Percentiles rank a stretch among this genome's conserved stretches.
Conservation (phyloP, 2,113 vertebrate genomes). For the Abramis brama region DNA sequence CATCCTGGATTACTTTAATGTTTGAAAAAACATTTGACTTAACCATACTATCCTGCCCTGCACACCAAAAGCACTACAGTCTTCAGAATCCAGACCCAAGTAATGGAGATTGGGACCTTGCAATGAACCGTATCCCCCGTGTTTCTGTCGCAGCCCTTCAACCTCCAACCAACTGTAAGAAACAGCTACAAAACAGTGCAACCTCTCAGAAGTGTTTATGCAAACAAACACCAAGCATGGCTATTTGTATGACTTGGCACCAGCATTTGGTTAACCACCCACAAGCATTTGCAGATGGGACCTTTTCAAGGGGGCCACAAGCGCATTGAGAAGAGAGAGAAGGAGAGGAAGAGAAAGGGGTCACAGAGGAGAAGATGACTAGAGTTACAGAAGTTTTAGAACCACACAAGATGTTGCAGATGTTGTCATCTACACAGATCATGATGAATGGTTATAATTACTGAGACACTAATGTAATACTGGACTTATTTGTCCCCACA, state of each 20-base stretch:
- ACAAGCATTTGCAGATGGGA: slow-evolving; percentile 93
- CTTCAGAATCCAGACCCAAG: slow-evolving; percentile 42
- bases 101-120: slow-evolving; percentile 34
- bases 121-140: slow-evolving; percentile 43
- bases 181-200: slow-evolving; percentile 81
- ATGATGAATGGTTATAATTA: slow-evolving; percentile 65
- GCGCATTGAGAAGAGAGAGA: not conserved
- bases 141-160: slow-evolving; percentile 24
- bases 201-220: slow-evolving; percentile 98
- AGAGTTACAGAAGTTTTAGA: not conserved
- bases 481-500: slow-evolving; percentile 64
- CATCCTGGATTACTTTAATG: slow-evolving; percentile 52
- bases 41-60: slow-evolving; percentile 52
- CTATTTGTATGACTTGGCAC: slow-evolving; percentile 94
- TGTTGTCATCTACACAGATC: slow-evolving; percentile 72
- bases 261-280: slow-evolving; percentile 87
- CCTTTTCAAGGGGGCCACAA: slow-evolving; percentile 48
- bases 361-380: not conserved
- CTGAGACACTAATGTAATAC: slow-evolving; percentile 73
- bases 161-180: slow-evolving; percentile 38
- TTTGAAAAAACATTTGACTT: slow-evolving; percentile 51
- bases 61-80: slow-evolving; percentile 55
- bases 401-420: slow-evolving; percentile 30
- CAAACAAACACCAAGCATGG: slow-evolving; percentile 92
- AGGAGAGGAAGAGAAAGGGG: slow-evolving; percentile 9